Conservation (phyloP, 2,113 vertebrate genomes). For the Nymphicus hollandicus region DNA sequence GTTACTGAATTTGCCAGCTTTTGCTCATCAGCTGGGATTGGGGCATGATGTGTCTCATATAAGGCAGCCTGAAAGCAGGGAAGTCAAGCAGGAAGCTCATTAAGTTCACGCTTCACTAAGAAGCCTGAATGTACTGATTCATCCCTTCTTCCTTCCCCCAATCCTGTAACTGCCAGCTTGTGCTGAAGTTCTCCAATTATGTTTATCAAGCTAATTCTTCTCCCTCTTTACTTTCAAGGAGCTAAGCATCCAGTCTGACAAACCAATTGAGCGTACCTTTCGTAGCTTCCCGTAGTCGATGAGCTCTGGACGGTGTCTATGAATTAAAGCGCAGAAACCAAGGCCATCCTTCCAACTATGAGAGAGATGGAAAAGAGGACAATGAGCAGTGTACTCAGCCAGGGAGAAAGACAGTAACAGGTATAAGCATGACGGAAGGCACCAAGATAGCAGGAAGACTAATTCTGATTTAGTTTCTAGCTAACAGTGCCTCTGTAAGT, state of each 20-base stretch:
- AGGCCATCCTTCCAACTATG: constrained; percentile 96
- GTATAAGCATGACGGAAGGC: background rate
- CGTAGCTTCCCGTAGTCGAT: constrained; percentile 96
- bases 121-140: constrained; percentile 50
- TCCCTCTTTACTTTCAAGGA: background rate
- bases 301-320: constrained; percentile 97
- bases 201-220: constrained; percentile 26
- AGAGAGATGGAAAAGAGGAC: background rate
- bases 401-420: background rate
- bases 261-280: constrained; percentile 78
- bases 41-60: background rate
- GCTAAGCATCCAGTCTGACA: background rate
- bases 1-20: background rate
- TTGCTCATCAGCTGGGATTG: background rate
- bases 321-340: constrained; percentile 98
- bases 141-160: background rate
- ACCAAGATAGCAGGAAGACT: background rate
- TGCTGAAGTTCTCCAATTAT: constrained; percentile 27
- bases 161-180: background rate
- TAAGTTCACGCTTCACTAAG: constrained; percentile 43
- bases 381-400: background rate
- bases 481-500: background rate
- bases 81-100: constrained; percentile 33
- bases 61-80: background rate
- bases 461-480: background rate